Conservation (phyloP, 1,140 invertebrate genomes). For the Drosophila pseudoobscura region DNA sequence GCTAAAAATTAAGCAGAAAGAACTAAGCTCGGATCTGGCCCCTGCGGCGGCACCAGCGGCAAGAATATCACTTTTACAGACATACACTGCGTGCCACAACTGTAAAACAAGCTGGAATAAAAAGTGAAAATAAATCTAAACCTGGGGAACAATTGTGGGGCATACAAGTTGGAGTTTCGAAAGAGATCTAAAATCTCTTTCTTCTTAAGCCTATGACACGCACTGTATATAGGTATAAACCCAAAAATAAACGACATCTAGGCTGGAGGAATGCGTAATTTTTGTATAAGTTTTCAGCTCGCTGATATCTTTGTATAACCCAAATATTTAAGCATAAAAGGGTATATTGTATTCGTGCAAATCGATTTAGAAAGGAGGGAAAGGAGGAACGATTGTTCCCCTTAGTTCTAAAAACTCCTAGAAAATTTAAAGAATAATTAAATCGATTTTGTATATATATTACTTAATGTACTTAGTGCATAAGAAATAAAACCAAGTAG, state of each 20-base stretch:
- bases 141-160: too few relatives aligned
- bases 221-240: slow-evolving; percentile 17
- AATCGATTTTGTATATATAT: too few relatives aligned
- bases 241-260: slow-evolving; percentile 19
- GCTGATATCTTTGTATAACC: slow-evolving; percentile 23
- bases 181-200: too few relatives aligned
- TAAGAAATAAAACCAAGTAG: too few relatives aligned
- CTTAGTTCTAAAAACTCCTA: too few relatives aligned
- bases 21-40: slow-evolving; percentile 28
- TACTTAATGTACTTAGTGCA: too few relatives aligned
- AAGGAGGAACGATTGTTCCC: too few relatives aligned
- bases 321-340: too few relatives aligned
- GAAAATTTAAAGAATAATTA: too few relatives aligned
- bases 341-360: background rate
- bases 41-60: slow-evolving; percentile 1
- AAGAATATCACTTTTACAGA: slow-evolving; percentile 17
- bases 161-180: background rate
- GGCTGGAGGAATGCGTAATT: slow-evolving; percentile 49
- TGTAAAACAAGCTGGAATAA: too few relatives aligned
- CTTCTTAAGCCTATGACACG: slow-evolving; percentile 12
- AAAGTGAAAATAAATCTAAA: too few relatives aligned
- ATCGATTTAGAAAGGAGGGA: too few relatives aligned
- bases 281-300: slow-evolving; percentile 49
- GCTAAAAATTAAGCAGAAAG: slow-evolving; percentile 62
- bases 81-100: slow-evolving; percentile 3